phyloP scores from a whole-genome alignment of 2,113 vertebrate genomes.

The Mustelus asterias region DNA sequence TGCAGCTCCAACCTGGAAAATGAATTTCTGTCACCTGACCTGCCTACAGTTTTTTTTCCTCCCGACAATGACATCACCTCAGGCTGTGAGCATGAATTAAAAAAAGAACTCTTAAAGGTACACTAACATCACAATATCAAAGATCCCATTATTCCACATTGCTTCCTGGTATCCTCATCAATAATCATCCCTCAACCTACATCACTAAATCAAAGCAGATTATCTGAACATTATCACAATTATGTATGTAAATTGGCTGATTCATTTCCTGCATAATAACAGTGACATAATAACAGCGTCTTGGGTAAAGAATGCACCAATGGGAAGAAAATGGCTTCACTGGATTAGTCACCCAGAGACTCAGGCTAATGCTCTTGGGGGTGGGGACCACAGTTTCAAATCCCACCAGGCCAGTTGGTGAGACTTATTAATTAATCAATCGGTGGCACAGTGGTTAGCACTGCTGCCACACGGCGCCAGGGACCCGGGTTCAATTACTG shows the following conservation, averaged over 20 bases:
- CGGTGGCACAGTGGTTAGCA: too few species aligned
- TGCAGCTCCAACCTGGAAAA: too few species aligned
- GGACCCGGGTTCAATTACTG: too few species aligned
- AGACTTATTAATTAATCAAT: background rate
- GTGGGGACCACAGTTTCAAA: background rate
- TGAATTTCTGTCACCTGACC: too few species aligned
- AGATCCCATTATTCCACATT: background rate
- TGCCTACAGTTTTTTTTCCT: too few species aligned
- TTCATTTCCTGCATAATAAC: background rate
- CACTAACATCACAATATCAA: too few species aligned
- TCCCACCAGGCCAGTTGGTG: background rate
- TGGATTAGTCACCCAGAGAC: background rate
- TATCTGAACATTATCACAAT: background rate
- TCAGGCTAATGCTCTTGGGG: too few species aligned
- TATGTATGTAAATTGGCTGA: background rate
- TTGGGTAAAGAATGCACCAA: background rate
- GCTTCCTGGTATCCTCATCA: background rate
- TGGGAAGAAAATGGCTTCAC: background rate
- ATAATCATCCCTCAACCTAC: background rate
- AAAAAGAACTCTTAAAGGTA: too few species aligned
- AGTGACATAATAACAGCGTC: background rate
- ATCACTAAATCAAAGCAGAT: background rate
- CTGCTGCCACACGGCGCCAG: too few species aligned
- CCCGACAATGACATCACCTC: too few species aligned
- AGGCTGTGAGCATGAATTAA: too few species aligned